Base-by-base conservation (phyloP, 2,797 vertebrate species). In the Platalea minor region DNA sequence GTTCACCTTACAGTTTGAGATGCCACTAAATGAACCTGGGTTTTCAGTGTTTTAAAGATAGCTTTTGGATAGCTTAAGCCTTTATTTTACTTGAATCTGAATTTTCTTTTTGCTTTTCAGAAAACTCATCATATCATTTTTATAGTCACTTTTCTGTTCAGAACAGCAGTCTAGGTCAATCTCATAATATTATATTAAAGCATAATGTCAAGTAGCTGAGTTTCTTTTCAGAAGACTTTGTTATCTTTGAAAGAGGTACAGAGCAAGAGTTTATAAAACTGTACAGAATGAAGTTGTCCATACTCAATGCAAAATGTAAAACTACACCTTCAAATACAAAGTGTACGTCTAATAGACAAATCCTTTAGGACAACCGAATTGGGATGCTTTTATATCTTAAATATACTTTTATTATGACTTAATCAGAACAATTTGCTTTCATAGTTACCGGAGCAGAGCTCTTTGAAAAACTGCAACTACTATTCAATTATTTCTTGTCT, bases 351-450 rank as follows among this genome's bases (percentile, higher is more conserved):
- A 78, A 72, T 10, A 92, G 56, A 74, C 21, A 92, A 80, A 60
- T 77, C 70, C 35, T 85, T 80, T 35, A 85, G 48, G 60, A 89
- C 16, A 60, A 68, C 12, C 3, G 8, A 91, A 67, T 37, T 64
- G 9, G 31, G 57, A 74, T 56, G 9, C 28, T 85, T 92, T 67
- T 50, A 12, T 80, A 72, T n/a, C 29, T 91, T 91, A 89, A 85
- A 35, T 13, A 65, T 64, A 46, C 9, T 59, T 85, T 83, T 57
- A 79, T 77, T 70, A 74, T 61, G 6, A 91, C n/a, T 91, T 83
- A 87, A 81, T 79, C 70, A 92, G 75, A 88, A 21, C 13, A 91
- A 85, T 92, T 92, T 93, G 13, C 57, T 91, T 70, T 91, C 50
- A 61, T 19, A 92, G 46, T 41, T 59, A 69, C 56, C 33, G 33